Percentiles rank a stretch among this genome's conserved stretches.
phyloP scores from a whole-genome alignment of 2,797 vertebrate species.

The Ficedula albicollis region DNA sequence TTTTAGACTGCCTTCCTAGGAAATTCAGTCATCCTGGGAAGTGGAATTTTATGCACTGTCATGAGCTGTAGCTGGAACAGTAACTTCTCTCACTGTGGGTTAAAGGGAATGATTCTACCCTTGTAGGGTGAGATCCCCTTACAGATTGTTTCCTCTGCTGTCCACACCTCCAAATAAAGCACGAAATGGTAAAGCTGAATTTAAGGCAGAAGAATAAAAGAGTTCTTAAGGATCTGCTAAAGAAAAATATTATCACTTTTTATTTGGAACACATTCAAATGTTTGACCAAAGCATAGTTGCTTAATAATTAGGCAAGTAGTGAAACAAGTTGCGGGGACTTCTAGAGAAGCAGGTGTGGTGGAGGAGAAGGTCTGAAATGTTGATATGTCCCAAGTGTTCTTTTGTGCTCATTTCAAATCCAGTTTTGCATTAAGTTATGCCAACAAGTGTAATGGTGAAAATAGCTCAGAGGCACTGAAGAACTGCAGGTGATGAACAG shows the following conservation, averaged over 20 bases:
- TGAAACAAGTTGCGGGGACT: not conserved
- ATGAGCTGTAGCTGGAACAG: not conserved
- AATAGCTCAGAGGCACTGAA: not conserved
- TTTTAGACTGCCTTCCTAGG: not conserved
- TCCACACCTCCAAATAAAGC: not conserved
- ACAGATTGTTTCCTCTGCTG: not conserved
- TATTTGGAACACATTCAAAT: not conserved
- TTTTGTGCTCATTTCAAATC: not conserved
- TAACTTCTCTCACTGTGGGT: not conserved
- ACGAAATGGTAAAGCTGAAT: not conserved
- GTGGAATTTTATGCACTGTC: not conserved
- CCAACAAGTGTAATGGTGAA: not conserved
- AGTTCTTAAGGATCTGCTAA: not conserved
- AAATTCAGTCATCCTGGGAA: not conserved
- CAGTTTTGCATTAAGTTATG: not conserved
- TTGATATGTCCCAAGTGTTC: not conserved
- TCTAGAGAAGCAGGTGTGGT: not conserved
- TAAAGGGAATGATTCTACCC: not conserved
- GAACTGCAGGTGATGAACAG: not conserved
- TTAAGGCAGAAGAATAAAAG: not conserved
- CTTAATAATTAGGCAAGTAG: not conserved
- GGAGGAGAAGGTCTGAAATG: not conserved
- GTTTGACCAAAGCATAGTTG: not conserved
- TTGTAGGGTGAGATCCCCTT: not conserved
- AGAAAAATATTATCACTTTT: not conserved